A percentile compares a stretch with the other conserved stretches of the same genome.
Conservation (phyloP, 2,113 vertebrate genomes). For the Gyps fulvus region DNA sequence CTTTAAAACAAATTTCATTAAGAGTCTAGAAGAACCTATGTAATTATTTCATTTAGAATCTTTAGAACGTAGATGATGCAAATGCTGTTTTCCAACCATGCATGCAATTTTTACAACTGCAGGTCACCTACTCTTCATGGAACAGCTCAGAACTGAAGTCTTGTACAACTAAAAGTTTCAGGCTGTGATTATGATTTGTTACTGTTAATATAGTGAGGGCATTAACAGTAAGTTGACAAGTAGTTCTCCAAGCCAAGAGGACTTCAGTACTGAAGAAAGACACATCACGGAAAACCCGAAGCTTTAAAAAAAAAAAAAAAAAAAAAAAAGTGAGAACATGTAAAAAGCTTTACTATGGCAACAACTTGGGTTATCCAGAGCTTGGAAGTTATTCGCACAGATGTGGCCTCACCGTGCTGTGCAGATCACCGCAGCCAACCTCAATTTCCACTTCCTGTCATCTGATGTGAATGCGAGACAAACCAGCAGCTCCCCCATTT, state of each 20-base stretch:
- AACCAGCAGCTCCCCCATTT: constrained; percentile 72
- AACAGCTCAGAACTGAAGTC: background rate
- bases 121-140: background rate
- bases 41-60: background rate
- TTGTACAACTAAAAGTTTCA: background rate
- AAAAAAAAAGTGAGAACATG: background rate
- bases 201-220: background rate
- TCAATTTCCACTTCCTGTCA: constrained; percentile 76
- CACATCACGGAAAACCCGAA: background rate
- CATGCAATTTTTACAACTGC: background rate
- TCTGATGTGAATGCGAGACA: constrained; percentile 74
- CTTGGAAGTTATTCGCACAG: constrained; percentile 37
- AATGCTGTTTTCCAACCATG: background rate
- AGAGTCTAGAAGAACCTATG: background rate
- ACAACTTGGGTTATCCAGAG: background rate
- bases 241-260: background rate
- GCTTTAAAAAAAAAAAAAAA: background rate
- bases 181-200: background rate
- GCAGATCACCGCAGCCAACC: constrained; percentile 49
- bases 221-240: background rate
- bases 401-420: background rate
- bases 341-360: constrained; percentile 2
- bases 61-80: background rate
- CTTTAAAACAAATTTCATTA: background rate
- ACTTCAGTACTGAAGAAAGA: background rate